phyloP scores from a whole-genome alignment of 2,797 vertebrate genomes.

The Psittacula derbiana region DNA sequence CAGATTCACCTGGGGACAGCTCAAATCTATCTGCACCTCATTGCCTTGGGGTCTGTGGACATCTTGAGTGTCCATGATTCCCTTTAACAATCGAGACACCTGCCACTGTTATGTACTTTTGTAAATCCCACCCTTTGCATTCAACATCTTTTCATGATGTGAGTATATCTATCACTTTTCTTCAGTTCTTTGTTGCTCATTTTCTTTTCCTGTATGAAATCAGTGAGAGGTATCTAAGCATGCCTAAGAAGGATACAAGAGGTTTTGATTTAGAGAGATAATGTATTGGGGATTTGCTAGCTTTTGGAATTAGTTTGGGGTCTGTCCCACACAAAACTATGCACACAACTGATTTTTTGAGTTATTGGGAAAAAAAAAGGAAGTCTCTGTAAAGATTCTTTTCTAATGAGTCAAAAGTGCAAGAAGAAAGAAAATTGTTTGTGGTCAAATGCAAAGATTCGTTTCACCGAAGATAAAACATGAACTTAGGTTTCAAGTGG shows the following conservation, averaged over 20 bases:
- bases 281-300: neutral
- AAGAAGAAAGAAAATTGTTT: neutral
- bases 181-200: neutral
- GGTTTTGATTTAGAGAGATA: neutral
- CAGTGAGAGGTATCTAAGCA: neutral
- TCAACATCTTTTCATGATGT: neutral
- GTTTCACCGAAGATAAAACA: neutral
- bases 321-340: neutral
- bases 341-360: neutral
- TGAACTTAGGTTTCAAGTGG: neutral
- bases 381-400: neutral
- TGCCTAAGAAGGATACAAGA: neutral
- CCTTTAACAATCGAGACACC: neutral
- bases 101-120: neutral
- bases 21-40: neutral
- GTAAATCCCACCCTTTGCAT: neutral
- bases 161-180: neutral
- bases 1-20: neutral
- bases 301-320: neutral
- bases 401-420: neutral
- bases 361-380: neutral
- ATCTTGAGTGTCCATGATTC: neutral
- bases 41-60: neutral
- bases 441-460: neutral
- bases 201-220: neutral